Percentiles rank a stretch among this genome's conserved stretches.
Evolutionary conservation across 2,888 invertebrate species (phyloP).

Genomic region (Drosophila planitibia): DNA sequence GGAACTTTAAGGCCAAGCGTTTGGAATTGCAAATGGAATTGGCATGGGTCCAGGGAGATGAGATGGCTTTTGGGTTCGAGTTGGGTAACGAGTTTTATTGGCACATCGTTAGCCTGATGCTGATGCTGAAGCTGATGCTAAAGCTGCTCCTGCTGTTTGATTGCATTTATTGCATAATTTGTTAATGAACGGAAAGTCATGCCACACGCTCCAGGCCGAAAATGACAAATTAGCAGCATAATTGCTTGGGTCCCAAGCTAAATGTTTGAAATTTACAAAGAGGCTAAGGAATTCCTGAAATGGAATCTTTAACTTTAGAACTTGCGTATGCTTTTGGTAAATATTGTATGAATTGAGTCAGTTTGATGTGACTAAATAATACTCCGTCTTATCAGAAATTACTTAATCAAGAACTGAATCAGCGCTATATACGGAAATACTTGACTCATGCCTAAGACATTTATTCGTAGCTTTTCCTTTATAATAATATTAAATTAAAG

Average conservation of each 20-base stretch:
- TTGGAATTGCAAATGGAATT: constrained; percentile 45
- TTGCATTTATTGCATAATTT: constrained; percentile 77
- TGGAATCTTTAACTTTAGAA: background rate
- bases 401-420: background rate
- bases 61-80: constrained; percentile 9
- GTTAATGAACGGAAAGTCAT: constrained; percentile 63
- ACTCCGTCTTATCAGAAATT: background rate
- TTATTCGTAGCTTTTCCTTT: background rate
- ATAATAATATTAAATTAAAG: background rate
- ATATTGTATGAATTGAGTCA: background rate
- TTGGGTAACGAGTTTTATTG: constrained; percentile 63
- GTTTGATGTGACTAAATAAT: background rate
- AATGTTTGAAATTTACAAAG: constrained; percentile 16
- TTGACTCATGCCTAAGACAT: background rate
- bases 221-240: constrained; percentile 71
- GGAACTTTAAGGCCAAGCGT: constrained; percentile 25
- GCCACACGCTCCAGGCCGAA: constrained; percentile 67
- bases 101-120: constrained; percentile 64
- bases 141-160: constrained; percentile 49
- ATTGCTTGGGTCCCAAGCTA: constrained; percentile 21
- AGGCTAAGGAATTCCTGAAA: constrained; percentile 25
- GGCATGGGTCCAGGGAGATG: constrained; percentile 25
- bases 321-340: background rate
- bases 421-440: background rate
- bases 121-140: background rate